Base-by-base conservation (phyloP, 2,113 vertebrate genomes). In the Hemibagrus wyckioides region DNA sequence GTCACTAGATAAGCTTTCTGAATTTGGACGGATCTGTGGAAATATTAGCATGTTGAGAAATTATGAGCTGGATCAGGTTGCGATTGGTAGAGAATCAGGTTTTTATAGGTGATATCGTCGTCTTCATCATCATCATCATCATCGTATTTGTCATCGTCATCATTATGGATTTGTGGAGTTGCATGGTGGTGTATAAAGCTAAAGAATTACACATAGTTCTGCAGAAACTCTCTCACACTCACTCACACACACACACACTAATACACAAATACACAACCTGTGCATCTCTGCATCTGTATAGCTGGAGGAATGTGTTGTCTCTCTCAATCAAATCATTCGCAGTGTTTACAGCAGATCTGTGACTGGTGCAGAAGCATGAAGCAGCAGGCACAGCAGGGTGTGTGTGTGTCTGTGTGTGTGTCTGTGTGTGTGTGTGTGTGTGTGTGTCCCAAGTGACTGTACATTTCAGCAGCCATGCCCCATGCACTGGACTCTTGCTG, bases 341-440 rank as follows among this genome's bases (percentile, higher is more conserved):
- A 69, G 44, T 54, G 63, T 83, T 83, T 67, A 52, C 6, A 6
- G 82, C 63, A 54, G 30, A 52, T 83, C 63, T 83, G 48, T 69
- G 44, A 54, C 82, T 54, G n/a, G n/a, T 17, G 67, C 50, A 73
- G 52, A 57, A 75, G 52, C 30, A 1, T 67, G 65, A 65, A 33
- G 85, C 57, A 63, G 39, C 36, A 65, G 28, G 57, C 7, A 41
- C 71, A 79, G 84, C 52, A 41, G 83, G 69, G 56, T 36, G 65
- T 76, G 76, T 83, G 39, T 65, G 65, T 82, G 84, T 63, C 28
- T 85, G 73, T 65, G 57, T 80, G 73, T 61, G 56, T 39, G 54
- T 63, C 23, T 65, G 21, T 69, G 59, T 69, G 30, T 76, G 54
- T 63, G 25, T 86, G 79, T 91, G 90, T 90, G 56, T 91, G 90